phyloP scores from a whole-genome alignment of 2,113 vertebrate genomes.

The Cyprinodon variegatus region DNA sequence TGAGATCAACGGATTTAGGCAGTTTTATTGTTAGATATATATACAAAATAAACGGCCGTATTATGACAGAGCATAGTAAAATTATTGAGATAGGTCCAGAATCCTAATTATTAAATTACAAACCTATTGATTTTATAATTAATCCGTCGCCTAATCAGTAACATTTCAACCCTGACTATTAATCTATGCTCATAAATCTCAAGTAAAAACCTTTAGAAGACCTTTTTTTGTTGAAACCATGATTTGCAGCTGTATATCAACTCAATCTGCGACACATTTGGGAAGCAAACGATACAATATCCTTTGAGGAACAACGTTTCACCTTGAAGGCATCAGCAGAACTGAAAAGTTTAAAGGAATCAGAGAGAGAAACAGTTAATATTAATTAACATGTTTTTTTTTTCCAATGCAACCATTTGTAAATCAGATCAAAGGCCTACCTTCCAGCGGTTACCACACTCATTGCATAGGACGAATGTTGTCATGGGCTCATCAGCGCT shows the following conservation, averaged over 20 bases:
- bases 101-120: slow-evolving; percentile 16
- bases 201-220: slow-evolving; percentile 65
- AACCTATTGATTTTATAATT: slow-evolving; percentile 1
- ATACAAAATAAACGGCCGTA: slow-evolving; percentile 51
- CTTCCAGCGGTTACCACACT: slow-evolving; percentile 99
- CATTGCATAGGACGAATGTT: slow-evolving; percentile 96
- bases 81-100: slow-evolving; percentile 31
- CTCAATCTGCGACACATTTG: slow-evolving; percentile 23
- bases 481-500: slow-evolving; percentile 99
- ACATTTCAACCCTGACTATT: slow-evolving; percentile 31
- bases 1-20: slow-evolving; percentile 28
- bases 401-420: not conserved
- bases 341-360: slow-evolving; percentile 66
- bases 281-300: slow-evolving; percentile 42
- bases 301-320: slow-evolving; percentile 12
- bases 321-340: slow-evolving; percentile 74
- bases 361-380: not conserved
- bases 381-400: not conserved
- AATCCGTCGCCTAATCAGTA: slow-evolving; percentile 15
- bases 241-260: slow-evolving; percentile 52
- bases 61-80: slow-evolving; percentile 25
- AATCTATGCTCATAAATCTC: slow-evolving; percentile 63
- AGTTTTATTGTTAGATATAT: slow-evolving; percentile 55
- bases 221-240: slow-evolving; percentile 40
- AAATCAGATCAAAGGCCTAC: slow-evolving; percentile 70